These are phyloP conservation scores for Calyptommatus sinebrachiatus DNA, from an alignment of 2,113 vertebrate genomes.

Conservation along the genomic window DNA sequence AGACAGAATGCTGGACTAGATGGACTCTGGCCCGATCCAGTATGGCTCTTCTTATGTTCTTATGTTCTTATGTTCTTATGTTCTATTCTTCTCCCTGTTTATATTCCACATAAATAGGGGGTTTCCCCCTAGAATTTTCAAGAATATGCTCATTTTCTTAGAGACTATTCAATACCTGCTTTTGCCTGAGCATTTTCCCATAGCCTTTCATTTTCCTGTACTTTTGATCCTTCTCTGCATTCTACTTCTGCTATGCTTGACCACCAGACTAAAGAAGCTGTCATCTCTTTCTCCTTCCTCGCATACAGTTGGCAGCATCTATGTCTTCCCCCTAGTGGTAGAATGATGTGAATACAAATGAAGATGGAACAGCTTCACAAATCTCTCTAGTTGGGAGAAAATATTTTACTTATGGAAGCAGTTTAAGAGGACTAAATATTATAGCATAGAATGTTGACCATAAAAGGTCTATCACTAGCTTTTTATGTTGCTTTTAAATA, in stretches of 20 bases:
- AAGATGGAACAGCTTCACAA: background rate
- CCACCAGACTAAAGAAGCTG: background rate
- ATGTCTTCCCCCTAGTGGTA: conserved; percentile 16
- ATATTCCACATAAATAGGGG: background rate
- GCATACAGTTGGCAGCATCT: background rate
- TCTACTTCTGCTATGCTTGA: background rate
- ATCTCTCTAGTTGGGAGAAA: background rate
- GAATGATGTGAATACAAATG: background rate
- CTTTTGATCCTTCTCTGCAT: background rate
- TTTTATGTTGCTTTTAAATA: background rate
- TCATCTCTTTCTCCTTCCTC: background rate
- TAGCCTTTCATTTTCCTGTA: background rate
- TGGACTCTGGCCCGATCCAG: too few relatives aligned
- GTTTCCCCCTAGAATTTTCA: background rate
- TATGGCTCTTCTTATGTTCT: too few relatives aligned
- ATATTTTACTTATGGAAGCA: background rate
- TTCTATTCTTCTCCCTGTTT: background rate
- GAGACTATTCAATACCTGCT: too few relatives aligned
- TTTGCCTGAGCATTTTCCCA: background rate
- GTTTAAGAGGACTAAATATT: background rate
- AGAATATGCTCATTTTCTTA: background rate
- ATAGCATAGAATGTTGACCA: background rate
- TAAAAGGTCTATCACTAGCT: background rate
- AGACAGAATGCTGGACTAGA: too few relatives aligned
- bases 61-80: too few relatives aligned